Percentiles rank a stretch among this genome's conserved stretches.
Conservation (phyloP, 2,888 invertebrate genomes). For the Athrips mouffetella region DNA sequence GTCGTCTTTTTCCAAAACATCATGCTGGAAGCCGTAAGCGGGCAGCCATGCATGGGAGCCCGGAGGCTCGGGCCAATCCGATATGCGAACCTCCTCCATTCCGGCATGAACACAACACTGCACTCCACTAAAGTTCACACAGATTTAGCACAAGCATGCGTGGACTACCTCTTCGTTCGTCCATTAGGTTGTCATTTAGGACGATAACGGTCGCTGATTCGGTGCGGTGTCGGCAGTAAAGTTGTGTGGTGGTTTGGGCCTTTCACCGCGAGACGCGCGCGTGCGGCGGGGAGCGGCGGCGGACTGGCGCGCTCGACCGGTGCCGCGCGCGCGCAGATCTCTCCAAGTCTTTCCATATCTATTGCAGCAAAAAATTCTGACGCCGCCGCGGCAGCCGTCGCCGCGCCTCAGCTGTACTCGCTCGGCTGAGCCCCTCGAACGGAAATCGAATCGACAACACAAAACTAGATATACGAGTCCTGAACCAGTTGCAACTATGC, state of each 20-base stretch:
- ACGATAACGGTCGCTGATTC: slow-evolving; percentile 67
- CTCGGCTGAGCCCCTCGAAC: slow-evolving; percentile 41
- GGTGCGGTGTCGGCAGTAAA: slow-evolving; percentile 37
- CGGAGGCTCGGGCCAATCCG: slow-evolving; percentile 83
- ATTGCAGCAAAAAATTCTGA: slow-evolving; percentile 50
- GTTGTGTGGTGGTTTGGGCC: slow-evolving; percentile 22
- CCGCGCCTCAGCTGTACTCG: slow-evolving; percentile 43
- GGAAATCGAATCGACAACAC: slow-evolving; percentile 45
- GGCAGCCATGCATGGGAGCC: slow-evolving; percentile 88
- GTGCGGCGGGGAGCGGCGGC: slow-evolving; percentile 62
- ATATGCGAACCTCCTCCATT: slow-evolving; percentile 82
- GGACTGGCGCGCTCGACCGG: slow-evolving; percentile 40
- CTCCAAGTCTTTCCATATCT: slow-evolving; percentile 49
- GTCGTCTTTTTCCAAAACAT: slow-evolving; percentile 81
- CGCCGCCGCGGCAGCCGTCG: slow-evolving; percentile 29
- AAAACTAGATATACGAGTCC: slow-evolving; percentile 50
- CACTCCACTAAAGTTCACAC: slow-evolving; percentile 69
- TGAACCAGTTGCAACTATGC: slow-evolving; percentile 37
- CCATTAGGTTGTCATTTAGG: slow-evolving; percentile 73
- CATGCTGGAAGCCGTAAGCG: slow-evolving; percentile 86
- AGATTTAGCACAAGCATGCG: slow-evolving; percentile 67
- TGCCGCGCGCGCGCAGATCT: slow-evolving; percentile 62
- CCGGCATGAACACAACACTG: slow-evolving; percentile 70
- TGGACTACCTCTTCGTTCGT: slow-evolving; percentile 72
- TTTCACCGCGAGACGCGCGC: slow-evolving; percentile 42